A percentile compares a stretch with the other conserved stretches of the same genome.
Evolutionary conservation across 30 jellyfish, hydroid and myxozoan genomes (phyloP).

Genomic region (Aurelia sp.): DNA sequence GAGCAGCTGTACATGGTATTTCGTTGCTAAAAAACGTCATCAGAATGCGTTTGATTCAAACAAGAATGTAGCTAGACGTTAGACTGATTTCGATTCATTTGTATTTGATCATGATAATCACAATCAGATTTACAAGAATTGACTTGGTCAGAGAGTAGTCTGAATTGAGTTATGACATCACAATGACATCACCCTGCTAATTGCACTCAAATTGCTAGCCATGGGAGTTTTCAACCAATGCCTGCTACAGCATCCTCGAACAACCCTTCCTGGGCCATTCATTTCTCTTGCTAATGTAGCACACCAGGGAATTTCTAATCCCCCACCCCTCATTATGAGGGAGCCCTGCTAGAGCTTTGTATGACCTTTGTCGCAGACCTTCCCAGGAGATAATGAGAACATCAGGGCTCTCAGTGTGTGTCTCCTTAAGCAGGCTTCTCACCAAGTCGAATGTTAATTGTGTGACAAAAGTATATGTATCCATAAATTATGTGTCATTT

Average conservation of each 20-base stretch:
- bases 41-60: too few relatives aligned
- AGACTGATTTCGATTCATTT: too few relatives aligned
- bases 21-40: too few relatives aligned
- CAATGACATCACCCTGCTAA: constrained; percentile 72
- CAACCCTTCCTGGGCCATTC: constrained; percentile 38
- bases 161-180: constrained; percentile 84
- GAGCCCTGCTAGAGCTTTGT: constrained; percentile 79
- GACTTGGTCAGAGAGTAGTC: constrained; percentile 87
- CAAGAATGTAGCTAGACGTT: too few relatives aligned
- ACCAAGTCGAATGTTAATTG: constrained; percentile 28
- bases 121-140: neutral
- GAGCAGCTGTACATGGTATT: too few relatives aligned
- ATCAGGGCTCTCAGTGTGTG: constrained; percentile 51
- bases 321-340: constrained; percentile 76
- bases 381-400: constrained; percentile 77
- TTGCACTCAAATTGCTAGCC: constrained; percentile 88
- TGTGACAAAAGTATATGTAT: too few relatives aligned
- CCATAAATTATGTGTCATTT: too few relatives aligned
- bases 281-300: constrained; percentile 64
- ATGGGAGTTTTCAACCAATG: constrained; percentile 77
- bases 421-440: constrained; percentile 86
- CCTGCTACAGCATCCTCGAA: constrained; percentile 64
- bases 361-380: constrained; percentile 88
- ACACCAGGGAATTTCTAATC: constrained; percentile 77
- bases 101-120: too few relatives aligned